Evolutionary conservation across 2,888 invertebrate genomes (phyloP), one percentile per base, ranked within the genome.

Genomic region (Petrolisthes cinctipes): DNA sequence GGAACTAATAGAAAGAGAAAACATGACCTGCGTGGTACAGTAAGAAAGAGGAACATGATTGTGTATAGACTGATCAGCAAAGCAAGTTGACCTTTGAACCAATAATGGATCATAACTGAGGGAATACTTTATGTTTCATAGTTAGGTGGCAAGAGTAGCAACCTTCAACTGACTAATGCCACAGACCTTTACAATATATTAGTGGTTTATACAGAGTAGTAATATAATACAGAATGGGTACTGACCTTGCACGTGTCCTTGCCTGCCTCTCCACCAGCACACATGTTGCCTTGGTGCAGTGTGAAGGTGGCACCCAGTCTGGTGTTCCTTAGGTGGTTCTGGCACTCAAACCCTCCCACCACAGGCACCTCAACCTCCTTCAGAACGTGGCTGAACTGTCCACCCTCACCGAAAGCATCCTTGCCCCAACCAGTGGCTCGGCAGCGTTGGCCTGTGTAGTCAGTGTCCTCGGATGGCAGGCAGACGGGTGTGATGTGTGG

Each of bases 391-490:
- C 86, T 86, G 66, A 81, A 86, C 54, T 86, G 75, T 51, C 89
- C 86, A 9, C 61, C 80, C 7, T 53, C 23, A 7, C 83, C 84
- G 91, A 98, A 98, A 9, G 97, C 97, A 92, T 97, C 97, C 93
- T 98, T 98, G 89, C 98, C 98, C 98, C 98, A 98, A n/a, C 98
- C 98, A n/a, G 98, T 97, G 4, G 98, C 98, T 96, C 97, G 97
- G 93, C 98, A 99, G 90, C 97, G 95, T 81, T 95, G 94, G 73
- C 94, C 96, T 23, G 95, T 94, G 92, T 96, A 97, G 91, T 97
- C 96, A 14, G 96, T 95, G 91, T 95, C 95, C 91, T 95, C 95
- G 91, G 96, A 96, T 0, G 98, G 98, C 90, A 98, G 93, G 92
- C 98, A 98, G 85, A 97, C 98, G 11, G 97, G 97, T 89, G 96